Evolutionary conservation across 1,140 invertebrate species (phyloP).

Genomic region (Diuraphis noxia): DNA sequence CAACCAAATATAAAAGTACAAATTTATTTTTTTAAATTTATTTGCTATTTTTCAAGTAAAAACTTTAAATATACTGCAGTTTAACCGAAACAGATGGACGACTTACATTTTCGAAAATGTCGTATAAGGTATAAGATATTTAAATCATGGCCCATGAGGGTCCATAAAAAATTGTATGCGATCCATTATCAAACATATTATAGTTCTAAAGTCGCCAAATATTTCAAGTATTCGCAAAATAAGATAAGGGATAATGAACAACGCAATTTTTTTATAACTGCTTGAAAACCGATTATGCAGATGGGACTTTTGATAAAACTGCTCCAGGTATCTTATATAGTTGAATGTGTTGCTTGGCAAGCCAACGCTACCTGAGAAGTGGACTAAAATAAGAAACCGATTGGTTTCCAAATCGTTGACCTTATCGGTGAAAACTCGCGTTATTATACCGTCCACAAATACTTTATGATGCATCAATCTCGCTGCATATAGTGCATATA

Average conservation of each 20-base stretch:
- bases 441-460: not conserved
- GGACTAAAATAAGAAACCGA: not conserved
- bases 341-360: not conserved
- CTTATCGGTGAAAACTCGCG: not conserved
- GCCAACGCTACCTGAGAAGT: not conserved
- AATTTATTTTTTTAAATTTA: too few species aligned
- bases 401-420: slow-evolving; percentile 33
- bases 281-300: not conserved
- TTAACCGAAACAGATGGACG: too few species aligned
- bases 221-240: not conserved
- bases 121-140: too few species aligned
- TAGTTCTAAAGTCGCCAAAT: not conserved
- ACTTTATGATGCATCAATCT: not conserved
- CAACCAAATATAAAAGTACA: too few species aligned
- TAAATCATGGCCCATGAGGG: too few species aligned
- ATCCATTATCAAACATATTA: not conserved
- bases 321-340: not conserved
- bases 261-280: not conserved
- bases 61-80: too few species aligned
- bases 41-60: too few species aligned
- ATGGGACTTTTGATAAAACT: not conserved
- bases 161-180: too few species aligned
- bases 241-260: not conserved
- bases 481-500: not conserved
- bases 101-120: too few species aligned